These are phyloP conservation scores for Caenorhabditis japonica DNA, from an alignment of 2,888 invertebrate genomes.

Conservation along the genomic window DNA sequence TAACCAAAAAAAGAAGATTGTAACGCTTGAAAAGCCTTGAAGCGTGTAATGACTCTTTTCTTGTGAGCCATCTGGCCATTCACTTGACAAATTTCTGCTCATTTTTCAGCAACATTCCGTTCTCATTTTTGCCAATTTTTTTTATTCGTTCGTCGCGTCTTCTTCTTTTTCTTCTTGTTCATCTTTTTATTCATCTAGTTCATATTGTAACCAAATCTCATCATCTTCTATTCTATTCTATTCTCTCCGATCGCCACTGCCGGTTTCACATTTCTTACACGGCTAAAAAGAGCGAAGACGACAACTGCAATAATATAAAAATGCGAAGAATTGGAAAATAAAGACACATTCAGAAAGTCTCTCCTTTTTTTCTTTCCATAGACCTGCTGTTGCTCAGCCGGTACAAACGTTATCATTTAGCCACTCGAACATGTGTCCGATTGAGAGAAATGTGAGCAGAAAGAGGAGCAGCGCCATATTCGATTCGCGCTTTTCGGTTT, in stretches of 20 bases:
- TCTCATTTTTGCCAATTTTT: too few relatives aligned
- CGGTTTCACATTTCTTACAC: slow-evolving; percentile 33
- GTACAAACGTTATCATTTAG: slow-evolving; percentile 8
- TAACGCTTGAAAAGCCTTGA: background rate
- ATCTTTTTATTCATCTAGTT: too few relatives aligned
- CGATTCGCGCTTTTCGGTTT: slow-evolving; percentile 26
- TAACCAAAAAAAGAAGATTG: too few relatives aligned
- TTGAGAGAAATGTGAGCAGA: too few relatives aligned
- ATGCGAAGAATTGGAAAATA: too few relatives aligned
- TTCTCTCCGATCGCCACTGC: slow-evolving; percentile 2
- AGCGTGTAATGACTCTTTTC: slow-evolving; percentile 9
- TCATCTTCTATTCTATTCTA: slow-evolving; percentile 22
- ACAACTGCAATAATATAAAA: slow-evolving; percentile 3
- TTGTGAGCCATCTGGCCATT: slow-evolving; percentile 24
- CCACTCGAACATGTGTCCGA: slow-evolving; percentile 1
- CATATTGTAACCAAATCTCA: slow-evolving; percentile 44
- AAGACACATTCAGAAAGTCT: too few relatives aligned
- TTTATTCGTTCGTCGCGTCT: too few relatives aligned
- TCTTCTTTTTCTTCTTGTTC: slow-evolving; percentile 4
- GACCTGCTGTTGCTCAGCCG: background rate
- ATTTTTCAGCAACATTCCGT: slow-evolving; percentile 46
- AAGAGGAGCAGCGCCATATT: too few relatives aligned
- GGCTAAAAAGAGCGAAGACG: slow-evolving; percentile 13
- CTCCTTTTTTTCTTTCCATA: too few relatives aligned
- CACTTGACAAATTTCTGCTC: slow-evolving; percentile 33